Percentiles rank a stretch among this genome's conserved stretches.
phyloP scores from a whole-genome alignment of 2,797 vertebrate genomes.

The Heterohyrax brucei region DNA sequence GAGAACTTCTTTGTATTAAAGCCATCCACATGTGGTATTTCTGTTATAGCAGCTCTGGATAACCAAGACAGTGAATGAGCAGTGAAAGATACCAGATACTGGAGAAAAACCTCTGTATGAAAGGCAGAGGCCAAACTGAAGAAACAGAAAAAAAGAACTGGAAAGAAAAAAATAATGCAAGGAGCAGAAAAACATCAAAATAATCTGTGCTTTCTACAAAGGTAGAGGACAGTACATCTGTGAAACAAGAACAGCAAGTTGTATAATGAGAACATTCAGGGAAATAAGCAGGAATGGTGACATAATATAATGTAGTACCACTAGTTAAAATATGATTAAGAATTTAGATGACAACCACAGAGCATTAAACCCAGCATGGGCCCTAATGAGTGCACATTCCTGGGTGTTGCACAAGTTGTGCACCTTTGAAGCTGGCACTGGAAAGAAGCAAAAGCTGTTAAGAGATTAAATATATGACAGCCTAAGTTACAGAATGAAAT shows the following conservation, averaged over 20 bases:
- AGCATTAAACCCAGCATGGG: background rate
- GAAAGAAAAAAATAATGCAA: background rate
- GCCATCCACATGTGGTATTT: too few species aligned
- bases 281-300: background rate
- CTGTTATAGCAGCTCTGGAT: too few species aligned
- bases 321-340: too few species aligned
- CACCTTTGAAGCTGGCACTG: background rate
- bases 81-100: background rate
- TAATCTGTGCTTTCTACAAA: background rate
- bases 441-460: background rate
- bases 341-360: too few species aligned
- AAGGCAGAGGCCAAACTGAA: constrained; percentile 20
- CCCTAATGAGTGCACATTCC: background rate
- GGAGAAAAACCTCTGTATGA: background rate
- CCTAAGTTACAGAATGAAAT: background rate
- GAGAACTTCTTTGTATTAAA: too few species aligned
- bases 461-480: background rate
- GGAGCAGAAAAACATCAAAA: background rate
- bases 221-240: background rate
- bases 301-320: background rate
- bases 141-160: background rate
- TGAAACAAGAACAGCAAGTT: background rate
- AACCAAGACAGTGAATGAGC: background rate
- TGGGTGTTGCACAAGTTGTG: too few species aligned
- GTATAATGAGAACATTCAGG: background rate